Conservation (phyloP, 2,113 vertebrate species). For the Campylomormyrus numenius region DNA sequence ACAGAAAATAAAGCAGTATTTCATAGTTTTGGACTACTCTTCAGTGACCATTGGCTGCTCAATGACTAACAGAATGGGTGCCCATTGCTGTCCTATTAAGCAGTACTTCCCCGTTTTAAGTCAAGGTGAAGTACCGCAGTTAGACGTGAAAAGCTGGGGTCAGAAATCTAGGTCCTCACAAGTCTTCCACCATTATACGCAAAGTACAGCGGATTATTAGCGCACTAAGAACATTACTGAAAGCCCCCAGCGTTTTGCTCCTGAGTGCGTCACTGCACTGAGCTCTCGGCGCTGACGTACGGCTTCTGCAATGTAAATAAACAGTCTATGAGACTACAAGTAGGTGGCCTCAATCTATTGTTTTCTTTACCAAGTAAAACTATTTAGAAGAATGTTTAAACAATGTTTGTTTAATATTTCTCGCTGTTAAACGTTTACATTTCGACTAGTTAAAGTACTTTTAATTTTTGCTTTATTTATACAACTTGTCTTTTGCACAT, state of each 20-base stretch:
- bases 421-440: slow-evolving; percentile 49
- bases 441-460: slow-evolving; percentile 52
- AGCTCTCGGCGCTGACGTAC: slow-evolving; percentile 37
- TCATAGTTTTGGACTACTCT: neutral
- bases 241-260: neutral
- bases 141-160: neutral
- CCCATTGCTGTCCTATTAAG: neutral
- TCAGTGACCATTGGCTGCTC: neutral
- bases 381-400: slow-evolving; percentile 57
- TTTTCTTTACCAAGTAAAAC: slow-evolving; percentile 56
- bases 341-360: slow-evolving; percentile 43
- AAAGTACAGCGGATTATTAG: neutral
- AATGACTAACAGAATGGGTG: neutral
- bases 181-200: neutral
- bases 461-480: slow-evolving; percentile 56
- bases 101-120: neutral
- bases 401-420: slow-evolving; percentile 45
- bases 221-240: neutral
- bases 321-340: slow-evolving; percentile 39
- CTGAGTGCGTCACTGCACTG: slow-evolving; percentile 24
- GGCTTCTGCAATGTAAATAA: slow-evolving; percentile 57
- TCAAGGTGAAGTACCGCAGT: neutral
- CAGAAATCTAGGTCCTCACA: neutral
- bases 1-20: neutral
- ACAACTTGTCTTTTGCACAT: slow-evolving; percentile 45